Base-by-base conservation (phyloP, 1,140 invertebrate species). In the Venturia canescens region DNA sequence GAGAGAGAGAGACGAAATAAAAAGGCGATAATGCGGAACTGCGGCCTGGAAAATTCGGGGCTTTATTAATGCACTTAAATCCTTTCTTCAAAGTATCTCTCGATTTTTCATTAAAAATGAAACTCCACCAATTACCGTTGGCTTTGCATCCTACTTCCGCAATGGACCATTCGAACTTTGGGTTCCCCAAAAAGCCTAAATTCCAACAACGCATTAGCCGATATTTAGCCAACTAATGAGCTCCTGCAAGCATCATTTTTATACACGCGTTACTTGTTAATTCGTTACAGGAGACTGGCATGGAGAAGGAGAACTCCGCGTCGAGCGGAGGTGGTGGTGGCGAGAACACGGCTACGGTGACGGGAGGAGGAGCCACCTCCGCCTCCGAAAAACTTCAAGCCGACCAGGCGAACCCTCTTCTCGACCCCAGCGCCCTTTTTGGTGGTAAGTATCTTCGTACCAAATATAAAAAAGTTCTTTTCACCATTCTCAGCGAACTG, bases 221-320 rank as follows among this genome's bases (percentile, higher is more conserved):
- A 18, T 57, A 57, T 57, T 57, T 57, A n/a, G 6, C 53, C n/a
- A 9, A 44, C 13, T 44, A 44, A 44, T 44, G 13, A 44, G 38
- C 38, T 44, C 3, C 38, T n/a, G n/a, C n/a, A n/a, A n/a, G n/a
- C n/a, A n/a, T n/a, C n/a, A n/a, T 44, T 44, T 9, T 44, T n/a
- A 53, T 53, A 18, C 16, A 53, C 7, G 4, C 1, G n/a, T 53
- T n/a, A 53, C n/a, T 0, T 53, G n/a, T 53, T 1, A 53, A n/a
- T 21, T 53, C 11, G 80, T 80, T 66, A 60, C 26, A 87, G 89
- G 87, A 87, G 86, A 89, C 87, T 91, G 91, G 91, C 86, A 92
- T 91, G 91, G 91, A 92, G 89, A 92, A 92, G 90, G 91, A 92
- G 90, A 91, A 89, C 90, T 91, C 91, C 89, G 90, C 89, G 84